These are phyloP conservation scores for Taurulus bubalis DNA, from an alignment of 2,113 vertebrate species.

Conservation along the genomic window DNA sequence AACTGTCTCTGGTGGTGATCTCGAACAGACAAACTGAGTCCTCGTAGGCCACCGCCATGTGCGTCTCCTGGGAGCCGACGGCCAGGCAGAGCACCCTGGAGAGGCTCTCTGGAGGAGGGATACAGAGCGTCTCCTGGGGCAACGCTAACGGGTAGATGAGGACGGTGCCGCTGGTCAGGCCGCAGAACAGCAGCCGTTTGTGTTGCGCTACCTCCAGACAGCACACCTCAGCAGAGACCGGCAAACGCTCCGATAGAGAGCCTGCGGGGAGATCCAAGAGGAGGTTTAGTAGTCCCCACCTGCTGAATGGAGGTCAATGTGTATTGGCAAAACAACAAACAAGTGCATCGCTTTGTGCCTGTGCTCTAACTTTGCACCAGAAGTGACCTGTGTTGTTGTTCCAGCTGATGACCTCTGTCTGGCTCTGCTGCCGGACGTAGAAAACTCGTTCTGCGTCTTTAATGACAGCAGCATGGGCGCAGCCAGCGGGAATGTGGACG, in stretches of 20 bases:
- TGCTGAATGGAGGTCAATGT: too few relatives aligned
- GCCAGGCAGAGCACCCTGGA: constrained; percentile 70
- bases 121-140: constrained; percentile 81
- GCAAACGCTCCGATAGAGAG: constrained; percentile 59
- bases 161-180: constrained; percentile 82
- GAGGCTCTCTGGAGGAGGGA: constrained; percentile 84
- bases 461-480: constrained; percentile 73
- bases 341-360: not conserved
- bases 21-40: constrained; percentile 78
- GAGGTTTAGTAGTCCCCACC: not conserved
- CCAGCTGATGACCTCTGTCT: constrained; percentile 85
- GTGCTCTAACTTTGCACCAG: not conserved
- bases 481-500: constrained; percentile 75
- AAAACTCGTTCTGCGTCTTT: constrained; percentile 75
- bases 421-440: constrained; percentile 79
- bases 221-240: constrained; percentile 75
- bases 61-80: constrained; percentile 76
- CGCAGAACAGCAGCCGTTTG: constrained; percentile 82
- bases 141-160: constrained; percentile 84
- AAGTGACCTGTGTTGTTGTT: constrained; percentile 82
- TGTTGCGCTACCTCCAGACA: constrained; percentile 84
- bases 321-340: too few relatives aligned
- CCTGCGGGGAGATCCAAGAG: constrained; percentile 70
- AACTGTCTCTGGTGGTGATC: constrained; percentile 76
- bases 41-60: constrained; percentile 77